Conservation (phyloP, 2,797 vertebrate species). For the Danio jaintianensis region DNA sequence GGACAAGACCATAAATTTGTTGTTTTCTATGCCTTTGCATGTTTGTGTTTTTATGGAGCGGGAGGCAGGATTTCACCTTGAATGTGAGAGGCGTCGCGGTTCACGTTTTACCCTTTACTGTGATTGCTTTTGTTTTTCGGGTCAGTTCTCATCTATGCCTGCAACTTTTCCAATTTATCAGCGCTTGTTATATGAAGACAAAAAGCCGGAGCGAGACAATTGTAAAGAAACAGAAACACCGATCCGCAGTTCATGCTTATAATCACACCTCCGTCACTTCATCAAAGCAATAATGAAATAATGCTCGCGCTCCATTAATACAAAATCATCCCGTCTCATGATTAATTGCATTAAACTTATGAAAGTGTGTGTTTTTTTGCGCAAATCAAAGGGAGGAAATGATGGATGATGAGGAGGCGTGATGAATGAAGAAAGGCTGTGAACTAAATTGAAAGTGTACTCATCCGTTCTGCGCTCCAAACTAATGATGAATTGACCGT, state of each 20-base stretch:
- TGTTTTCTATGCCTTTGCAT: constrained; percentile 67
- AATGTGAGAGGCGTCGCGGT: constrained; percentile 59
- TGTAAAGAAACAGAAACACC: constrained; percentile 61
- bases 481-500: constrained; percentile 99
- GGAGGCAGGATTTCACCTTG: constrained; percentile 70
- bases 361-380: constrained; percentile 88
- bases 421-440: constrained; percentile 98
- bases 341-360: constrained; percentile 98
- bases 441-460: constrained; percentile 99
- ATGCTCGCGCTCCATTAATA: constrained; percentile 92
- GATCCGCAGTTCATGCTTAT: constrained; percentile 64
- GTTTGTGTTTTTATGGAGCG: constrained; percentile 80
- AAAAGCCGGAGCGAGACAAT: constrained; percentile 69
- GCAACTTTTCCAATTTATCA: constrained; percentile 88
- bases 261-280: constrained; percentile 85
- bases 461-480: constrained; percentile 97
- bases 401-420: constrained; percentile 93
- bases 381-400: constrained; percentile 87
- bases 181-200: constrained; percentile 81
- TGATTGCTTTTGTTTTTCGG: constrained; percentile 85
- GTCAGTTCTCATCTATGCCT: constrained; percentile 81
- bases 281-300: constrained; percentile 85
- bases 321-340: constrained; percentile 94
- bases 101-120: constrained; percentile 64
- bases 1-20: constrained; percentile 61